These are phyloP conservation scores for Setipinna tenuifilis DNA, from an alignment of 2,797 vertebrate species.

Conservation along the genomic window DNA sequence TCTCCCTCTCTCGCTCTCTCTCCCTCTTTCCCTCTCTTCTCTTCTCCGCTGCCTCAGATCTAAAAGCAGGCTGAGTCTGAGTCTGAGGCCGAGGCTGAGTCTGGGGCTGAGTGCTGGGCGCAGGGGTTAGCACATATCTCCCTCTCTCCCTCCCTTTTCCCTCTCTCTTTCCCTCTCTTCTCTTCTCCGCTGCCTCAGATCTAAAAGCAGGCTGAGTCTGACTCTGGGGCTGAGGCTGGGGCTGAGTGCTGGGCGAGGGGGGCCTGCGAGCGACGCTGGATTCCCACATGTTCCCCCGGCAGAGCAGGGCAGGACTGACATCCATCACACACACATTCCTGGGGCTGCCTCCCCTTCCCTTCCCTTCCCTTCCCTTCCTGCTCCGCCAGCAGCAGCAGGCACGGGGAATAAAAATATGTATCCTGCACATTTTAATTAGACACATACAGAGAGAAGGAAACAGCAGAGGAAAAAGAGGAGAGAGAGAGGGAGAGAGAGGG, in stretches of 20 bases:
- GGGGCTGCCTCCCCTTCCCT: slow-evolving; percentile 36
- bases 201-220: not conserved
- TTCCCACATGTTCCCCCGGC: slow-evolving; percentile 59
- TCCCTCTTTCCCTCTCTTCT: not conserved
- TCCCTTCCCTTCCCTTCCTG: slow-evolving; percentile 37
- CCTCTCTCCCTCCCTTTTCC: not conserved
- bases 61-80: not conserved
- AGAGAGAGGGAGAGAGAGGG: slow-evolving; percentile 41
- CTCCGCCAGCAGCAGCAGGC: slow-evolving; percentile 54
- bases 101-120: no score
- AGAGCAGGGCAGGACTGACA: slow-evolving; percentile 58
- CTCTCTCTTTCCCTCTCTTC: not conserved
- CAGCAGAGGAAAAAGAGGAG: slow-evolving; percentile 38
- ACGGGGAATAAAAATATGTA: slow-evolving; percentile 60
- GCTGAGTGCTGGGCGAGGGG: not conserved
- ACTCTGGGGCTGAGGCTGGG: not conserved
- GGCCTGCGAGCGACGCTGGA: slow-evolving; percentile 48
- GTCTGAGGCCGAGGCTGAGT: not conserved
- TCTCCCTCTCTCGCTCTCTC: not conserved
- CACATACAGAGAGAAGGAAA: slow-evolving; percentile 38
- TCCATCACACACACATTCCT: slow-evolving; percentile 56
- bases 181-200: not conserved
- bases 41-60: not conserved
- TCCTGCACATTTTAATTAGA: slow-evolving; percentile 68
- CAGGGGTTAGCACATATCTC: not conserved